Evolutionary conservation across 2,888 invertebrate species (phyloP).

Genomic region (Tricholauxania praeusta): DNA sequence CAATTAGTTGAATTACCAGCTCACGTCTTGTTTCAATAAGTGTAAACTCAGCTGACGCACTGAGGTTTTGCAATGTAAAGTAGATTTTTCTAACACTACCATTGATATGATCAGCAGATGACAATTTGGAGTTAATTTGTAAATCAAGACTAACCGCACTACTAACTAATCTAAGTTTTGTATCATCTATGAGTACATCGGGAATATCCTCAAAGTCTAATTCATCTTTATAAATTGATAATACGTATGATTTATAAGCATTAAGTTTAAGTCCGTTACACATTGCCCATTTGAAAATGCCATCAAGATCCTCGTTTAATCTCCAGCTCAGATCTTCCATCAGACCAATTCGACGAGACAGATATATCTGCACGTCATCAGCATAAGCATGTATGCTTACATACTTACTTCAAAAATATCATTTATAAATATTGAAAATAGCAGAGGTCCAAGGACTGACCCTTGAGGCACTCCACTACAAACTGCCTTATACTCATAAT

Average conservation of each 20-base stretch:
- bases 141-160: neutral
- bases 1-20: neutral
- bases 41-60: conserved; percentile 2
- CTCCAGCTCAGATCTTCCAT: conserved; percentile 1
- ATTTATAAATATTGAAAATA: conserved; percentile 13
- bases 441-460: conserved; percentile 19
- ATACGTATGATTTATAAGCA: conserved; percentile 9
- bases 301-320: conserved; percentile 17
- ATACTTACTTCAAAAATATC: conserved; percentile 15
- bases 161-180: conserved; percentile 5
- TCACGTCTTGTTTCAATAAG: conserved; percentile 2
- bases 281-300: neutral
- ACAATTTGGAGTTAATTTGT: neutral
- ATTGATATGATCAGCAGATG: conserved; percentile 17
- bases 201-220: neutral
- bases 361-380: conserved; percentile 24
- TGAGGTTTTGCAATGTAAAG: conserved; percentile 3
- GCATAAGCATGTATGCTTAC: conserved; percentile 18
- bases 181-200: neutral
- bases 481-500: conserved; percentile 6
- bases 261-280: conserved; percentile 15
- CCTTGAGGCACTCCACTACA: conserved; percentile 19
- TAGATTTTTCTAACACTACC: conserved; percentile 6
- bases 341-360: conserved; percentile 1
- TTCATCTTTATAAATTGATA: neutral